Evolutionary conservation across 2,888 invertebrate genomes (phyloP), one percentile per base, ranked within the genome.

Genomic region (Macrosiphum euphorbiae): DNA sequence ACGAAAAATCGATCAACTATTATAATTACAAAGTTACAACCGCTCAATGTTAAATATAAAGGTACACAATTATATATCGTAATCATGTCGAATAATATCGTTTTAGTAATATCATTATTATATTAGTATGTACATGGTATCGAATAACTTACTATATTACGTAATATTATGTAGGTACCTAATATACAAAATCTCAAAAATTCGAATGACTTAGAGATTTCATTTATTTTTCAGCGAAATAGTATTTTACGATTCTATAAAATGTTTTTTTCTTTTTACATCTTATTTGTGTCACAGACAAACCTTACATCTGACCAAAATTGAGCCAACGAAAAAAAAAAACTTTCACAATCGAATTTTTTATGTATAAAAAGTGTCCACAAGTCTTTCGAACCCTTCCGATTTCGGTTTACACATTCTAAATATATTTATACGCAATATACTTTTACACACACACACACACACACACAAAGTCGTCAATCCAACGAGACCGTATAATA

Each of bases 331-430:
- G 26, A 41, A 20, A 47, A 61, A n/a, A 89, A 61, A 61, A 47
- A 90, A 61, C 61, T 47, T 67, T 90, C 20, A 67, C 90, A 61
- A 90, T 90, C 61, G 47, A 90, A n/a, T 90, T 67, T 88, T 58
- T 88, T 88, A 55, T 88, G 88, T 58, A 41, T 58, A 58, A 88
- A 41, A 58, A 88, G 87, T 87, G 41, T 11, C 35, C 88, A 35
- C 87, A 41, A 87, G 58, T 26, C 58, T 28, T 88, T 44, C 16
- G 13, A 41, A 88, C 50, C 58, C 4, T 89, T 58, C 58, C 41
- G n/a, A 58, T 61, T 89, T 44, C 28, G 86, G 13, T 86, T 78
- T 78, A 78, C 35, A 26, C 35, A 10, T 78, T 78, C 78, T 78
- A 20, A 67, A 78, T 78, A 78, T 78, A 78, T 35, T 78, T 78